Evolutionary conservation across 2,113 vertebrate genomes (phyloP), one percentile per base, ranked within the genome.

Genomic region (Mugil cephalus): DNA sequence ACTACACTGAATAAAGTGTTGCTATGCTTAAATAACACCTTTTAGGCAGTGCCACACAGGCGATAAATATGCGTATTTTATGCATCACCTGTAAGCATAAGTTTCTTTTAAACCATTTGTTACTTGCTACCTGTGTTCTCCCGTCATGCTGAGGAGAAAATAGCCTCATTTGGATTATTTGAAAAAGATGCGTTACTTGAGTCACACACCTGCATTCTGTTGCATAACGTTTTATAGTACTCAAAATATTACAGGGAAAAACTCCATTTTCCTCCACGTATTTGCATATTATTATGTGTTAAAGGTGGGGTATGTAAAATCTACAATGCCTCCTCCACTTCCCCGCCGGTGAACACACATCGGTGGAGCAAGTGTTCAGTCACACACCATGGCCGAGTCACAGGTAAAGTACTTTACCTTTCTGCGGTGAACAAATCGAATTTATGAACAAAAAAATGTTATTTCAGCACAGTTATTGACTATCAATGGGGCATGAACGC

Each of bases 1-100:
- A 17, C 76, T 79, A 38, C 53, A 71, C 61, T 52, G 66, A 51
- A 50, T 77, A 24, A 73, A 70, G 60, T 62, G 50, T 17, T 65
- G 77, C 59, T 18, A 4, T 35, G 69, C 56, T 66, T 70, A 34
- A 77, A 74, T 19, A 66, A 48, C 58, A 64, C 40, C 9, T 62
- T 79, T 46, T 55, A 39, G 13, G 35, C 52, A 40, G 18, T 10
- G 11, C 19, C 34, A 35, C 38, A 36, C 24, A 48, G 47, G 51
- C 14, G 35, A 9, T 9, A 34, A 58, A 65, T 2, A 43, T 21
- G 15, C 21, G 14, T 45, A 79, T 69, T 67, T 54, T 38, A 67
- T 61, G 59, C 60, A 43, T 60, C 59, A 54, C 34, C 10, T 53
- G 10, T 17, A 43, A 45, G 36, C 34, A 63, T 40, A 13, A 60